Evolutionary conservation across 2,888 invertebrate genomes (phyloP).

Genomic region (Melitaea athalia): DNA sequence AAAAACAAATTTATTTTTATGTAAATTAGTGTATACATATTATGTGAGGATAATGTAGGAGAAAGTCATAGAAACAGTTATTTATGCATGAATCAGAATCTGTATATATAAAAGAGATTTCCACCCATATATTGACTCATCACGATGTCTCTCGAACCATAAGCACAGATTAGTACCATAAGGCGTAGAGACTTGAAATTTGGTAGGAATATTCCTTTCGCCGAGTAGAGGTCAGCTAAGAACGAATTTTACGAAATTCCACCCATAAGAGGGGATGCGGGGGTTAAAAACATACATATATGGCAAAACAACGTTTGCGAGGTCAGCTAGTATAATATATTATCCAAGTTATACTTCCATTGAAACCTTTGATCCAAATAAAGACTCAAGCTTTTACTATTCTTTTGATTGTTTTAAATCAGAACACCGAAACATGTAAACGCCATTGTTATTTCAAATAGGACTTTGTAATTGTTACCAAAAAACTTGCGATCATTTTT

Average conservation of each 20-base stretch:
- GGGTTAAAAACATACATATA: too few species aligned
- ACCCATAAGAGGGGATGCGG: too few species aligned
- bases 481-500: too few species aligned
- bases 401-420: constrained; percentile 26
- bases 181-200: too few species aligned
- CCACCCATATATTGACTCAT: too few species aligned
- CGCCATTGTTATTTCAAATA: constrained; percentile 5
- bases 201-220: too few species aligned
- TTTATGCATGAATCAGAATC: constrained; percentile 52
- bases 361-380: constrained; percentile 58
- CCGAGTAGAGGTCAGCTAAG: too few species aligned
- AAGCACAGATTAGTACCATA: too few species aligned
- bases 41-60: background rate
- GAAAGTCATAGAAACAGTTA: constrained; percentile 58
- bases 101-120: too few species aligned
- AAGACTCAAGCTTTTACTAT: constrained; percentile 26
- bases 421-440: background rate
- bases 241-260: too few species aligned
- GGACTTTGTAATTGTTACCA: background rate
- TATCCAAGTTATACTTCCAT: constrained; percentile 61
- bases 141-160: too few species aligned
- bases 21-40: background rate
- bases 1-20: background rate
- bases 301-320: too few species aligned
- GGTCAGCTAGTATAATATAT: constrained; percentile 47